phyloP scores from a whole-genome alignment of 2,888 invertebrate species.

The Dynastes tityus region DNA sequence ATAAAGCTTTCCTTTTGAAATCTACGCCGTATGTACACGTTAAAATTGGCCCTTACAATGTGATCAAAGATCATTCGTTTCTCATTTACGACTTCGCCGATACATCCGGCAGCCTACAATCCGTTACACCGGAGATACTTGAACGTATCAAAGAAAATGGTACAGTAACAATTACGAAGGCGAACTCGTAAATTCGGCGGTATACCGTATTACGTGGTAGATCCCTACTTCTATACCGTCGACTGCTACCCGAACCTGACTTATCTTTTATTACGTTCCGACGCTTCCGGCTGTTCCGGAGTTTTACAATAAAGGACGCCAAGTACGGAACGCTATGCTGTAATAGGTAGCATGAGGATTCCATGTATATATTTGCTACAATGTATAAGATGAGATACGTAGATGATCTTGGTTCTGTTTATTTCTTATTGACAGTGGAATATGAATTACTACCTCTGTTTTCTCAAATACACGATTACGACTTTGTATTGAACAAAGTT shows the following conservation, averaged over 20 bases:
- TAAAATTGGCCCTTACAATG: not conserved
- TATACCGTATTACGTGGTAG: not conserved
- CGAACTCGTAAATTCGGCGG: conserved; percentile 30
- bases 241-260: conserved; percentile 16
- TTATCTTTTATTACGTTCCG: conserved; percentile 32
- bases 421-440: conserved; percentile 15
- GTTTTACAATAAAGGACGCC: conserved; percentile 34
- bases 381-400: conserved; percentile 14
- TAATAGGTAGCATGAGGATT: not conserved
- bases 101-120: conserved; percentile 13
- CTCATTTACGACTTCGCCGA: conserved; percentile 16
- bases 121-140: not conserved
- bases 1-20: not conserved
- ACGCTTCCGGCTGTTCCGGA: conserved; percentile 18
- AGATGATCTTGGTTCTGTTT: conserved; percentile 11
- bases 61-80: not conserved
- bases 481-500: too few species aligned
- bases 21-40: not conserved
- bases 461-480: too few species aligned
- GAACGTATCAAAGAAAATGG: conserved; percentile 1
- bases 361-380: conserved; percentile 15
- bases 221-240: not conserved
- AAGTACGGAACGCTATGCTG: not conserved
- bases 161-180: conserved; percentile 19
- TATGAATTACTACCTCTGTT: conserved; percentile 4